A percentile compares a stretch with the other conserved stretches of the same genome.
Conservation (phyloP, 2,797 vertebrate species). For the Lepus oiostolus region DNA sequence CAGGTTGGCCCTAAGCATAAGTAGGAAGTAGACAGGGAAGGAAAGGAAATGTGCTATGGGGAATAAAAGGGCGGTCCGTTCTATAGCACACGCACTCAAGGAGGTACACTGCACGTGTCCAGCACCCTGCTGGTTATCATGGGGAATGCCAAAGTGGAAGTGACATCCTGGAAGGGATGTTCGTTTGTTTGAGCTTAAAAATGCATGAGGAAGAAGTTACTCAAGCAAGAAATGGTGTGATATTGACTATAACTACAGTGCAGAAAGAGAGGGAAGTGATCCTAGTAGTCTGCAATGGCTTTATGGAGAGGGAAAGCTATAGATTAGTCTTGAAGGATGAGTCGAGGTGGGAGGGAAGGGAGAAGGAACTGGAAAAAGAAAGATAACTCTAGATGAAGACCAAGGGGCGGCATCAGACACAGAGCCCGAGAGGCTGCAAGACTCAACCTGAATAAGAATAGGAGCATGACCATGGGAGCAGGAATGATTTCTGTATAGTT, state of each 20-base stretch:
- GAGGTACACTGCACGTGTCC: rapidly evolving
- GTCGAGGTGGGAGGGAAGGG: neutral
- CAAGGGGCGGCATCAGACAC: neutral
- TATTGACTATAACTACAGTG: neutral
- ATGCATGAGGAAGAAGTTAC: neutral
- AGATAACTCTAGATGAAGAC: neutral
- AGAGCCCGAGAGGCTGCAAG: neutral
- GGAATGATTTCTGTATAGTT: no score
- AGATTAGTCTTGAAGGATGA: neutral
- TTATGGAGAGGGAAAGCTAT: neutral
- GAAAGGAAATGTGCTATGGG: neutral
- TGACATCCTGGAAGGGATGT: neutral
- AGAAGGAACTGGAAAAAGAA: neutral
- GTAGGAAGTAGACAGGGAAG: neutral
- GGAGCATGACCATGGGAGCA: neutral
- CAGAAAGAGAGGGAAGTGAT: neutral
- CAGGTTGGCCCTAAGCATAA: neutral
- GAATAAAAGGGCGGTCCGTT: neutral
- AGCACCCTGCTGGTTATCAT: neutral
- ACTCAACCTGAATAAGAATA: neutral
- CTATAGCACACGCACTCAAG: neutral
- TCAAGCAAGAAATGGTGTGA: neutral
- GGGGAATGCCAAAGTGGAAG: neutral
- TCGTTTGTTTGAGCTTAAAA: neutral
- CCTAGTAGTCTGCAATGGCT: neutral